phyloP scores from a whole-genome alignment of 2,797 vertebrate genomes.

The Aselliscus stoliczkanus region DNA sequence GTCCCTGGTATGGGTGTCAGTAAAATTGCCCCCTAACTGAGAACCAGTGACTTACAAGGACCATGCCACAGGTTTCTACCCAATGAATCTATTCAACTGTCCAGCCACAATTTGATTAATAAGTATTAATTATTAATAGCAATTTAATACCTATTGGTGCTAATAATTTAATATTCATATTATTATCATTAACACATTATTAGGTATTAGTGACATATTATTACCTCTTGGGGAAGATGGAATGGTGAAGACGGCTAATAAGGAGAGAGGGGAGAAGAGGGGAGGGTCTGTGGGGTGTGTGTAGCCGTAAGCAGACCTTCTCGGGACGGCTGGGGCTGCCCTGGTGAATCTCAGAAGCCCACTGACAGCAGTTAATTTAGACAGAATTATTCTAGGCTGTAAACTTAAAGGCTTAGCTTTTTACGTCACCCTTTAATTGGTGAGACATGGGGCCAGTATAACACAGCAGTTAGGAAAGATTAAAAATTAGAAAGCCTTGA shows the following conservation, averaged over 20 bases:
- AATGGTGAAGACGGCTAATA: background rate
- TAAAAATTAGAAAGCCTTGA: background rate
- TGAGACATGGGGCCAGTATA: background rate
- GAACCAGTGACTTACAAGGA: background rate
- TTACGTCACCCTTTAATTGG: background rate
- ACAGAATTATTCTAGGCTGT: background rate
- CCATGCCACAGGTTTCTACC: background rate
- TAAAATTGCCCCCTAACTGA: background rate
- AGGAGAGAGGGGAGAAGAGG: background rate
- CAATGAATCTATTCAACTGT: background rate
- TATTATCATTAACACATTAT: background rate
- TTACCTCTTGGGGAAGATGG: background rate
- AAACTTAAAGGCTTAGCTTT: background rate
- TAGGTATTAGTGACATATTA: background rate
- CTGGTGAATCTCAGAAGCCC: background rate
- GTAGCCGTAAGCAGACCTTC: background rate
- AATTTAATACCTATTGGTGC: background rate
- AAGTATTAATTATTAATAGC: background rate
- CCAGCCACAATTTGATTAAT: background rate
- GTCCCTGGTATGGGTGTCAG: background rate
- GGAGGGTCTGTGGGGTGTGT: accelerated
- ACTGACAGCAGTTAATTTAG: background rate
- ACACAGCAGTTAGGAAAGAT: background rate
- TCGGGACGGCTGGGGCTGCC: background rate
- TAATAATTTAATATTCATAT: background rate